phyloP scores from a whole-genome alignment of 2,113 vertebrate genomes.

The Plestiodon gilberti region DNA sequence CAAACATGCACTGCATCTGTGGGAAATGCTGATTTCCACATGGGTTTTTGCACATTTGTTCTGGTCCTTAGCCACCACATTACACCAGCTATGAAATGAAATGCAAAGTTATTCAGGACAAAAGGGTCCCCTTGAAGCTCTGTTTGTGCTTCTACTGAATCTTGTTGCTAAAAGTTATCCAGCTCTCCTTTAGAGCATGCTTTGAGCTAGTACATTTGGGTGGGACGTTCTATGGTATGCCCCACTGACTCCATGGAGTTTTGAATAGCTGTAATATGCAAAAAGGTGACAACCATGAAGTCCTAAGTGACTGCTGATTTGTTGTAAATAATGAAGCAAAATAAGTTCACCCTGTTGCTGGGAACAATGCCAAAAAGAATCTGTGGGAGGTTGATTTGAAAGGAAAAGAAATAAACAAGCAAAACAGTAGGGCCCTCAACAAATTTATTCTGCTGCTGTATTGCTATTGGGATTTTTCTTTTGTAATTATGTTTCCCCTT shows the following conservation, averaged over 20 bases:
- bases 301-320: background rate
- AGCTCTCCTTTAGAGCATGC: background rate
- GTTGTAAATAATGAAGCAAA: conserved; percentile 22
- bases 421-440: background rate
- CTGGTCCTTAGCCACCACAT: no score
- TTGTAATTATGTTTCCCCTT: fast-evolving
- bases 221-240: background rate
- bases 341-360: background rate
- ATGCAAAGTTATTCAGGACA: background rate
- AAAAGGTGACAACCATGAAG: background rate
- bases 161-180: background rate
- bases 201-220: background rate
- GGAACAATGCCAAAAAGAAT: conserved; percentile 11
- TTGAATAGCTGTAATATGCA: conserved; percentile 2
- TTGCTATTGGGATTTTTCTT: background rate
- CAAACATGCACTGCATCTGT: no score
- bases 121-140: background rate
- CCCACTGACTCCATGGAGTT: background rate
- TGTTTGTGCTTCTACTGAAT: background rate
- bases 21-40: no score
- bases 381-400: background rate
- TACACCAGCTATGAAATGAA: background rate
- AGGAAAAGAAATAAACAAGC: background rate
- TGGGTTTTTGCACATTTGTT: no score
- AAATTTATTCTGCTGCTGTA: background rate